These are phyloP conservation scores for Chelonus insularis DNA, from an alignment of 1,140 invertebrate genomes.

Conservation along the genomic window DNA sequence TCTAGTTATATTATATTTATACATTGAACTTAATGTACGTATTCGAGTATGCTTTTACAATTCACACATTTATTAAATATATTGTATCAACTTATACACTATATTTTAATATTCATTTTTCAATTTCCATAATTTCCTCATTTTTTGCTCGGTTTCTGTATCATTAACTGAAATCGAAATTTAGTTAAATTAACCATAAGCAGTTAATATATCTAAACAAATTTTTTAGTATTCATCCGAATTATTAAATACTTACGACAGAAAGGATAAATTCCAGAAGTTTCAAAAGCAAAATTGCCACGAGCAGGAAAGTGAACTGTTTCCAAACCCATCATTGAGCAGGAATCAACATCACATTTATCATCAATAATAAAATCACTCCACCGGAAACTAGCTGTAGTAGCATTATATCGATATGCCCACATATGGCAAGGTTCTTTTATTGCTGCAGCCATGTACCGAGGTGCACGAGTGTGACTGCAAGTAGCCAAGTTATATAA, in stretches of 20 bases:
- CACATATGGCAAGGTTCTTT: constrained; percentile 36
- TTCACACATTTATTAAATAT: constrained; percentile 36
- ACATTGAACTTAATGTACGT: constrained; percentile 36
- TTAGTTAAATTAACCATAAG: too few species aligned
- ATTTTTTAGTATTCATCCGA: too few species aligned
- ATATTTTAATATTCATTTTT: constrained; percentile 3
- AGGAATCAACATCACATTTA: constrained; percentile 29
- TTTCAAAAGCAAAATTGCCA: constrained; percentile 37
- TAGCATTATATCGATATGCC: constrained; percentile 33
- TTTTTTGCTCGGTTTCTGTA: background rate
- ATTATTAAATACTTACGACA: constrained; percentile 30
- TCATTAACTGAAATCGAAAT: background rate
- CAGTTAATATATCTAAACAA: background rate
- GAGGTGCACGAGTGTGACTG: constrained; percentile 35
- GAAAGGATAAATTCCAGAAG: constrained; percentile 38
- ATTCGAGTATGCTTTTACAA: constrained; percentile 49
- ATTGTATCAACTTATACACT: constrained; percentile 27
- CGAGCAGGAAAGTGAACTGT: constrained; percentile 28
- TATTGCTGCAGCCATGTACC: constrained; percentile 39
- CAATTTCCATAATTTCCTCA: constrained; percentile 27
- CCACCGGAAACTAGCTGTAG: constrained; percentile 15
- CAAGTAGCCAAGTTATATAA: constrained; percentile 39
- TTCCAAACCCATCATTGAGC: constrained; percentile 36
- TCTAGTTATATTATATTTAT: constrained; percentile 50
- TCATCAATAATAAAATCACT: constrained; percentile 23